phyloP scores from a whole-genome alignment of 2,797 vertebrate genomes.

The Staurois parvus region DNA sequence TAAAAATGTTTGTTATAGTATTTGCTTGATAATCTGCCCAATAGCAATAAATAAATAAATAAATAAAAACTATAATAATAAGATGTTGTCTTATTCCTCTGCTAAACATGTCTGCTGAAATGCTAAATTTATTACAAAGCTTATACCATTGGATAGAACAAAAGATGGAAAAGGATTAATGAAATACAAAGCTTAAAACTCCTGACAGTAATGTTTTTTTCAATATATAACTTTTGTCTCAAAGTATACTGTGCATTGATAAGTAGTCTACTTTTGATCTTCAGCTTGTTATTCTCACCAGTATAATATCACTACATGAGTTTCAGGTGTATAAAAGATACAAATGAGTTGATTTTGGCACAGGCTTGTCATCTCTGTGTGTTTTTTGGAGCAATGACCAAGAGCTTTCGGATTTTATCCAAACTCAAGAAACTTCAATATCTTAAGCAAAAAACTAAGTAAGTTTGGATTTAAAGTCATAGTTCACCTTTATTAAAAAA shows the following conservation, averaged over 20 bases:
- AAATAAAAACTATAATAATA: constrained; percentile 4
- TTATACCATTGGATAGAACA: background rate
- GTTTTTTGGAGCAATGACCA: no score
- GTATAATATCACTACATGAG: background rate
- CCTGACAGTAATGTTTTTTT: constrained; percentile 1
- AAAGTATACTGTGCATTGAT: background rate
- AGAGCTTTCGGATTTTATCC: no score
- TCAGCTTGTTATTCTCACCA: background rate
- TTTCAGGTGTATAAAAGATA: background rate
- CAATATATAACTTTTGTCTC: background rate
- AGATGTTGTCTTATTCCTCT: background rate
- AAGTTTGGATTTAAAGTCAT: no score
- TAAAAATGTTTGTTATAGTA: background rate
- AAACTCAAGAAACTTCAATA: no score
- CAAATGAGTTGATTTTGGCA: no score
- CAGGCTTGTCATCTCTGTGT: no score
- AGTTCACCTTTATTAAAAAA: no score
- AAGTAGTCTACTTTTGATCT: background rate
- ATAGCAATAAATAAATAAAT: background rate
- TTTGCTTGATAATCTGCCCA: constrained; percentile 31
- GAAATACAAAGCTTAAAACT: background rate
- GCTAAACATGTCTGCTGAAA: background rate
- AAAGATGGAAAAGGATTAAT: constrained; percentile 12
- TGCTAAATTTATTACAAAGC: background rate
- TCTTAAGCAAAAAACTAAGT: no score